phyloP scores from a whole-genome alignment of 2,888 invertebrate species.

The Bellardia bayeri region DNA sequence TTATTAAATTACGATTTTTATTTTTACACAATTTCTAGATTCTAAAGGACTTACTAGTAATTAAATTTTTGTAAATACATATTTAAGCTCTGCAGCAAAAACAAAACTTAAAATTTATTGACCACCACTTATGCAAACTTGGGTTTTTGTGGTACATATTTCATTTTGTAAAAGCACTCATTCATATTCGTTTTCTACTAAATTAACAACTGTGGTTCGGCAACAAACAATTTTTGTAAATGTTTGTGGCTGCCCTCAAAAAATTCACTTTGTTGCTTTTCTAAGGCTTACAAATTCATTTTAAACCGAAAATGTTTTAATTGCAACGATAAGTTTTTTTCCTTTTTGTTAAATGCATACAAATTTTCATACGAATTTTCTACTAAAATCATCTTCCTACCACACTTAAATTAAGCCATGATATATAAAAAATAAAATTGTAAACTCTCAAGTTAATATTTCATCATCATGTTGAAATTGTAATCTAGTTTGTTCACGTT shows the following conservation, averaged over 20 bases:
- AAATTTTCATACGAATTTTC: constrained; percentile 10
- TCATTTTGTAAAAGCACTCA: background rate
- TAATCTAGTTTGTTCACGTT: constrained; percentile 18
- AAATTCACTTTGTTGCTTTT: constrained; percentile 1
- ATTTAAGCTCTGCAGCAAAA: too few species aligned
- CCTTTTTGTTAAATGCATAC: background rate
- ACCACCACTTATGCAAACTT: too few species aligned
- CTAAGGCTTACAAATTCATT: background rate
- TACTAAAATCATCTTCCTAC: background rate
- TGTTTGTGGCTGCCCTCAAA: background rate
- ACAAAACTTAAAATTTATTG: too few species aligned
- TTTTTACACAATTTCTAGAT: too few species aligned
- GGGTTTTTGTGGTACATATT: background rate
- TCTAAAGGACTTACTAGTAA: too few species aligned
- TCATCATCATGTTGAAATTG: constrained; percentile 40
- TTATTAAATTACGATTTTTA: too few species aligned
- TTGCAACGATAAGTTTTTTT: constrained; percentile 28
- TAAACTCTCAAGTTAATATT: constrained; percentile 43
- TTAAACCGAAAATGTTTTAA: constrained; percentile 25
- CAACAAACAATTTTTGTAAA: background rate
- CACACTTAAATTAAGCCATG: constrained; percentile 16
- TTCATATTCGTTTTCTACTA: constrained; percentile 8
- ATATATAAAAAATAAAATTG: constrained; percentile 7
- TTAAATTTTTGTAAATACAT: too few species aligned
- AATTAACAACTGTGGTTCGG: background rate